phyloP scores from a whole-genome alignment of 2,888 invertebrate genomes.

The Rotaria socialis region DNA sequence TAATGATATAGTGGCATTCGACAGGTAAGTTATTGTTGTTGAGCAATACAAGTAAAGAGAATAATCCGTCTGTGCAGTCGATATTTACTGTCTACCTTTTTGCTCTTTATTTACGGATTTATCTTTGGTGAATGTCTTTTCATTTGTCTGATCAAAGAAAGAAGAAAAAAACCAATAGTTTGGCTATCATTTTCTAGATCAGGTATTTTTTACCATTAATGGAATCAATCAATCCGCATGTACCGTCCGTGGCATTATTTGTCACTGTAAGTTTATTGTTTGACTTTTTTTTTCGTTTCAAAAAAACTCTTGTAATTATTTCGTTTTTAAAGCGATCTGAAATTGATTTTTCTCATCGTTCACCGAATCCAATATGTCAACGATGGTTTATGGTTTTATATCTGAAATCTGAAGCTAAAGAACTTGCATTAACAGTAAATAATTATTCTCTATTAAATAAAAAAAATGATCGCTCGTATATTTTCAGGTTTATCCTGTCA shows the following conservation, averaged over 20 bases:
- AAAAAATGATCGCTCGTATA: no score
- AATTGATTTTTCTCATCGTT: conserved; percentile 46
- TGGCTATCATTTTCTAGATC: neutral
- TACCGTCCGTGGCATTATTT: conserved; percentile 19
- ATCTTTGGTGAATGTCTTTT: conserved; percentile 5
- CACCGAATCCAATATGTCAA: conserved; percentile 45
- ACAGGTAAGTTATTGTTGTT: neutral
- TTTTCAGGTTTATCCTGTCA: conserved; percentile 42
- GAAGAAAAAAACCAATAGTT: neutral
- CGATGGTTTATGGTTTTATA: conserved; percentile 47
- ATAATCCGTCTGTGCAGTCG: neutral
- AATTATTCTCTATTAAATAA: neutral
- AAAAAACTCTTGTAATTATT: no score
- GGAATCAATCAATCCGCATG: conserved; percentile 27
- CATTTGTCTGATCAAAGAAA: conserved; percentile 6
- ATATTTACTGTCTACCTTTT: conserved; percentile 30
- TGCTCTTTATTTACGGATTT: conserved; percentile 25
- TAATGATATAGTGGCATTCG: neutral
- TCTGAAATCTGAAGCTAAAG: conserved; percentile 43
- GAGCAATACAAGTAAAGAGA: neutral
- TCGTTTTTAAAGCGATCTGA: conserved; percentile 38
- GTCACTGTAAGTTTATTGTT: neutral
- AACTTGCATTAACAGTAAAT: conserved; percentile 42
- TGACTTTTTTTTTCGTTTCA: neutral
- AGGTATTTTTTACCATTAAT: neutral